A percentile compares a stretch with the other conserved stretches of the same genome.
These are phyloP conservation scores for Sebastiscus tertius DNA, from an alignment of 2,797 vertebrate genomes.

Conservation along the genomic window DNA sequence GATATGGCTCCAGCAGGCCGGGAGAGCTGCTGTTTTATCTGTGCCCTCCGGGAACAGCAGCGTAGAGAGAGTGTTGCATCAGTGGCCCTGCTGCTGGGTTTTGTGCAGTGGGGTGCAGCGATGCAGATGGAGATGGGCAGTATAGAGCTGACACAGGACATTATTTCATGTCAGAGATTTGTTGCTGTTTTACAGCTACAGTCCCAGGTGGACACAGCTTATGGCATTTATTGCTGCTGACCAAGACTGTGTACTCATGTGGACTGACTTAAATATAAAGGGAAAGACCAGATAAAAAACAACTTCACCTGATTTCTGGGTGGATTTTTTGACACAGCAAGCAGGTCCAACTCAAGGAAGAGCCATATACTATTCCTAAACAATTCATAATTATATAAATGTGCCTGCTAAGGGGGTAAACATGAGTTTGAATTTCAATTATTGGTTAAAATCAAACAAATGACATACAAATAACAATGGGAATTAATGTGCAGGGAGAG, in stretches of 20 bases:
- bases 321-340: not conserved
- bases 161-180: constrained; percentile 57
- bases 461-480: not conserved
- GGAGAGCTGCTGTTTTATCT: constrained; percentile 45
- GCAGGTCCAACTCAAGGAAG: not conserved
- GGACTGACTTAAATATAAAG: not conserved
- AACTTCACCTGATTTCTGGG: not conserved
- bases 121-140: constrained; percentile 66
- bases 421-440: not conserved
- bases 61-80: constrained; percentile 47
- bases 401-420: not conserved
- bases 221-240: constrained; percentile 23
- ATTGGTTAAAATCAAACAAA: constrained; percentile 1
- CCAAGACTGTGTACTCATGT: not conserved
- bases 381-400: not conserved
- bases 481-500: not conserved
- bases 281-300: not conserved
- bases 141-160: constrained; percentile 63
- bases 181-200: constrained; percentile 40
- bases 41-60: constrained; percentile 46
- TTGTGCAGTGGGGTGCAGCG: constrained; percentile 65
- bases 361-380: not conserved
- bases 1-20: constrained; percentile 29
- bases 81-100: constrained; percentile 47
- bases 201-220: constrained; percentile 37